Conservation (phyloP, 2,113 vertebrate species). For the Melanocharis versteri region DNA sequence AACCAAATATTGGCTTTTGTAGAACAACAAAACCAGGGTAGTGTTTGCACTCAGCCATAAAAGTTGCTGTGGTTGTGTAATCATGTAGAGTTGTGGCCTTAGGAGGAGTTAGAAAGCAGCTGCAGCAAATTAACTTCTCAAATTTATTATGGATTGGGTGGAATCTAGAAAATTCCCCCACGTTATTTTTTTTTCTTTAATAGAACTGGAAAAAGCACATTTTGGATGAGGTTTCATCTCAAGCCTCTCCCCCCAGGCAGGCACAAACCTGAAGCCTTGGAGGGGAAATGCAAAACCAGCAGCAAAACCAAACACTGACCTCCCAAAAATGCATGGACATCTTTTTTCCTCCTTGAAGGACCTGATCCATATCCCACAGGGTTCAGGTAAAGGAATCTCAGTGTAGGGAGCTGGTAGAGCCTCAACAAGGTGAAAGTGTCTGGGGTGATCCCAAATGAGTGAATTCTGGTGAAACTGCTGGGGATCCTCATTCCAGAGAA, state of each 20-base stretch:
- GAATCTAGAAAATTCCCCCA: slow-evolving; percentile 49
- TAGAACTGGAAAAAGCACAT: background rate
- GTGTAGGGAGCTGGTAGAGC: background rate
- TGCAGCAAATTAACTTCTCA: slow-evolving; percentile 63
- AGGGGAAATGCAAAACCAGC: background rate
- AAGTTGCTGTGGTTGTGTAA: slow-evolving; percentile 62
- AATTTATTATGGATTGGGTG: slow-evolving; percentile 48
- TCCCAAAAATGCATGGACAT: background rate
- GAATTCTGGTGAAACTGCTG: background rate
- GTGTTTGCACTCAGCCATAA: slow-evolving; percentile 51
- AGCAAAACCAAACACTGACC: background rate
- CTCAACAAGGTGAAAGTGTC: background rate
- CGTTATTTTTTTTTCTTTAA: background rate
- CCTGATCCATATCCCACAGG: background rate
- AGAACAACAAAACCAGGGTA: slow-evolving; percentile 45
- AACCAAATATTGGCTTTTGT: slow-evolving; percentile 52
- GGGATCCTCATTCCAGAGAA: background rate
- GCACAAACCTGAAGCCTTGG: background rate
- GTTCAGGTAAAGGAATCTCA: background rate
- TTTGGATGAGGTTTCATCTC: background rate
- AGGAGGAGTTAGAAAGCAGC: slow-evolving; percentile 55
- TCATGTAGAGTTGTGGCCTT: slow-evolving; percentile 50
- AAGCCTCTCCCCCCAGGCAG: background rate
- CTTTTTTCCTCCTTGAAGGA: background rate
- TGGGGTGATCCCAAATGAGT: background rate